Percentiles rank a stretch among this genome's conserved stretches.
These are phyloP conservation scores for Scrobipalpa atriplicella DNA, from an alignment of 2,888 invertebrate genomes.

Conservation along the genomic window DNA sequence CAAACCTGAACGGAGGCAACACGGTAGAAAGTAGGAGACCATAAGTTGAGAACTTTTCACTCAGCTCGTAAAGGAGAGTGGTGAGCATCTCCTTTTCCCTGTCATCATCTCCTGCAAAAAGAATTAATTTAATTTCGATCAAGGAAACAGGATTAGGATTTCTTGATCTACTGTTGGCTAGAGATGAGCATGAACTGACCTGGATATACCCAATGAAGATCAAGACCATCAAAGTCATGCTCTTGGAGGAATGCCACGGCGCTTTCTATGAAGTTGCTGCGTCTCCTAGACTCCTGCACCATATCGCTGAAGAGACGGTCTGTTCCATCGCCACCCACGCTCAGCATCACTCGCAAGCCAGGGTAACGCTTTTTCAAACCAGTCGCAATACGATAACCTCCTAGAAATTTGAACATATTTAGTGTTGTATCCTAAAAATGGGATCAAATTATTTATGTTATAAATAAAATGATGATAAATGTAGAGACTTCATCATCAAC, in stretches of 20 bases:
- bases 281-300: slow-evolving; percentile 79
- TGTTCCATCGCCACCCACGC: slow-evolving; percentile 87
- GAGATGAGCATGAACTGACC: slow-evolving; percentile 53
- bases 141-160: not conserved
- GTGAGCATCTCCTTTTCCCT: slow-evolving; percentile 82
- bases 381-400: slow-evolving; percentile 87
- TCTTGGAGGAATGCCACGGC: slow-evolving; percentile 85
- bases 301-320: slow-evolving; percentile 84
- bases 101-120: slow-evolving; percentile 48
- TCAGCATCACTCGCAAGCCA: slow-evolving; percentile 86
- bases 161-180: not conserved
- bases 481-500: not conserved
- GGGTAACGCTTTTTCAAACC: slow-evolving; percentile 86
- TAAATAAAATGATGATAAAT: not conserved
- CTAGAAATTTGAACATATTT: slow-evolving; percentile 60
- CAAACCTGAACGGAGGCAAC: slow-evolving; percentile 82
- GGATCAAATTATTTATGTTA: too few species aligned
- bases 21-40: slow-evolving; percentile 83
- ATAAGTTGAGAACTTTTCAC: slow-evolving; percentile 81
- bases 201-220: slow-evolving; percentile 91
- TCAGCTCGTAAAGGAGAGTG: slow-evolving; percentile 82
- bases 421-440: not conserved
- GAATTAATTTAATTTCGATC: not conserved
- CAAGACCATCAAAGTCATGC: slow-evolving; percentile 91
- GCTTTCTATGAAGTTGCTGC: slow-evolving; percentile 84